Evolutionary conservation across 2,797 vertebrate genomes (phyloP).

Genomic region (Heterohyrax brucei): DNA sequence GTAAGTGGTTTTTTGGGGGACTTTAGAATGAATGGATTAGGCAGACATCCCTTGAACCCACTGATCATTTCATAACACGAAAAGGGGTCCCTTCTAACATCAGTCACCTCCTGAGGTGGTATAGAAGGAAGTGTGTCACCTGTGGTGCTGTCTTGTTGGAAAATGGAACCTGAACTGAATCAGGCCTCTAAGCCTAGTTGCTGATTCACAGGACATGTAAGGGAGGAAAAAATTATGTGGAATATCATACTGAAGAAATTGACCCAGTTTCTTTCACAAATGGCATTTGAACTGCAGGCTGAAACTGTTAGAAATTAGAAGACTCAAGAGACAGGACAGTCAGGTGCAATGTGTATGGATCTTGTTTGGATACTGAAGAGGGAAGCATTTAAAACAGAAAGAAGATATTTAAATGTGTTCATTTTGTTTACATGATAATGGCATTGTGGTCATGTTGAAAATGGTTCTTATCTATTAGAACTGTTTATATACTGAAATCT

Average conservation of each 20-base stretch:
- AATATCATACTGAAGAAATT: conserved; percentile 30
- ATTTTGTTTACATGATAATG: not conserved
- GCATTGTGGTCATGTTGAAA: not conserved
- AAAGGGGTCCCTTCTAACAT: not conserved
- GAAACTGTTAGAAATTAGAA: not conserved
- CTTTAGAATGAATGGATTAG: not conserved
- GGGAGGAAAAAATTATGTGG: not conserved
- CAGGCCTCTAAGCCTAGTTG: not conserved
- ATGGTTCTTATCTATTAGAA: not conserved
- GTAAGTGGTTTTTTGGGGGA: not conserved
- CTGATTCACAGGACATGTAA: not conserved
- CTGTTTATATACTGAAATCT: conserved; percentile 18
- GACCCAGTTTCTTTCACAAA: not conserved
- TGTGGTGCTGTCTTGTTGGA: not conserved
- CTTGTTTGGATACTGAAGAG: conserved; percentile 10
- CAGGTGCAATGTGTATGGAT: not conserved
- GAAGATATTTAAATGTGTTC: not conserved
- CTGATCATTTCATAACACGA: not conserved
- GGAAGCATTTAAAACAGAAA: conserved; percentile 37
- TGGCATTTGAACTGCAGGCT: conserved; percentile 51
- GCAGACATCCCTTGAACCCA: not conserved
- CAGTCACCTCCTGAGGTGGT: not conserved
- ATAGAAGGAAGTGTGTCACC: not conserved
- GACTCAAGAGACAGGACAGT: not conserved
- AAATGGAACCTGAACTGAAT: not conserved